These are phyloP conservation scores for Litoditis marina DNA, from an alignment of 2,888 invertebrate species.

Conservation along the genomic window DNA sequence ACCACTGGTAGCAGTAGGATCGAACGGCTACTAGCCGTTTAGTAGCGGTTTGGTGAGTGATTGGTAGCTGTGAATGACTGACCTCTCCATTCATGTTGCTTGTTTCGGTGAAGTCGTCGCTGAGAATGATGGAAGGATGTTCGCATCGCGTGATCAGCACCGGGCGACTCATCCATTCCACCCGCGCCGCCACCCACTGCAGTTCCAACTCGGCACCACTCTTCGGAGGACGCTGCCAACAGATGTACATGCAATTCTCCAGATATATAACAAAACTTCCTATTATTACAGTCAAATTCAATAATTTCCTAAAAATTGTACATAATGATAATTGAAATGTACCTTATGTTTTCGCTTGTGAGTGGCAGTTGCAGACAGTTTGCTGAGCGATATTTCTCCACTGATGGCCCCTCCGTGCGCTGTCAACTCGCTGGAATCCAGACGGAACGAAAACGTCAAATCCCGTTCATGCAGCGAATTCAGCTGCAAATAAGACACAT, in stretches of 20 bases:
- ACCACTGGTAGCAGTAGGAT: too few relatives aligned
- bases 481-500: constrained; percentile 39
- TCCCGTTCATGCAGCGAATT: constrained; percentile 47
- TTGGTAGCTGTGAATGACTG: too few relatives aligned
- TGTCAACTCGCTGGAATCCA: constrained; percentile 78
- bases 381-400: constrained; percentile 74
- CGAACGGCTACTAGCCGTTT: too few relatives aligned
- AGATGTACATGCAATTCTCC: background rate
- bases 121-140: constrained; percentile 1
- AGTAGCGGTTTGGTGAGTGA: too few relatives aligned
- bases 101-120: constrained; percentile 13
- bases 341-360: constrained; percentile 19
- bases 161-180: constrained; percentile 98
- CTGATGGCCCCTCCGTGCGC: constrained; percentile 96
- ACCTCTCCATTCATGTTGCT: constrained; percentile 7
- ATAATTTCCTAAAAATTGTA: too few relatives aligned
- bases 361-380: constrained; percentile 19
- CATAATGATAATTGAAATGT: too few relatives aligned
- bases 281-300: background rate
- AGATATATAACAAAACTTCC: background rate
- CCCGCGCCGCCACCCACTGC: constrained; percentile 67
- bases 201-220: constrained; percentile 44
- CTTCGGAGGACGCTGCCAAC: constrained; percentile 38
- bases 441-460: constrained; percentile 37
- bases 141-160: constrained; percentile 75